Base-by-base conservation (phyloP, 2,888 invertebrate genomes). In the Drosophila demipolita region DNA sequence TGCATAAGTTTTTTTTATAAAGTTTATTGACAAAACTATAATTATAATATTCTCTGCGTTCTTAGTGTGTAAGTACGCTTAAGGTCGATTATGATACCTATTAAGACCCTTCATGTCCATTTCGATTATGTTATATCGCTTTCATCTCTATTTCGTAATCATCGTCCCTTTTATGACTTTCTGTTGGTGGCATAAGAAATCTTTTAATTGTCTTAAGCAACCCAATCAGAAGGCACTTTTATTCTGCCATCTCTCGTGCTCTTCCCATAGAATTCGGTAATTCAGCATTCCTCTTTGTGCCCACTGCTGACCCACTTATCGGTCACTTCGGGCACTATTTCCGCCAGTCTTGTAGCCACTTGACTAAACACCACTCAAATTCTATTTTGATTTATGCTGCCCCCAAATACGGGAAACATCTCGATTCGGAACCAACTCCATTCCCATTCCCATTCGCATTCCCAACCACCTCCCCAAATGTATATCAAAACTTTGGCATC, bases 321-420 rank as follows among this genome's bases (percentile, higher is more conserved):
- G 87, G 87, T 86, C 83, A 84, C 82, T 83, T 86, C 79, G 76
- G 83, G 69, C 74, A 66, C 73, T 71, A 83, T 73, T 86, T 75
- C 75, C 81, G 81, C 68, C 57, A 12, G 58, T 70, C 66, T 60
- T 55, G 68, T 75, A 80, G 78, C 83, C 87, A 83, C 83, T 84
- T 82, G 87, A 84, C 83, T 83, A 83, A 83, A 86, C 79, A 84
- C 83, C 83, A 79, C 82, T 83, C 83, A 74, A 86, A 86, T 83
- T 84, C 83, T 87, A 84, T 86, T 84, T 84, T 84, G 84, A 84
- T 86, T 84, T 84, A 84, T 84, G 84, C 77, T 79, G 74, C 72
- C 76, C 67, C 63, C 73, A 76, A 76, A 67, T 58, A 62, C 64
- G 50, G 61, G 36, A 38, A 61, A 68, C 63, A 63, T 68, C 59